phyloP scores from a whole-genome alignment of 2,113 vertebrate genomes.

The Varanus komodoensis region DNA sequence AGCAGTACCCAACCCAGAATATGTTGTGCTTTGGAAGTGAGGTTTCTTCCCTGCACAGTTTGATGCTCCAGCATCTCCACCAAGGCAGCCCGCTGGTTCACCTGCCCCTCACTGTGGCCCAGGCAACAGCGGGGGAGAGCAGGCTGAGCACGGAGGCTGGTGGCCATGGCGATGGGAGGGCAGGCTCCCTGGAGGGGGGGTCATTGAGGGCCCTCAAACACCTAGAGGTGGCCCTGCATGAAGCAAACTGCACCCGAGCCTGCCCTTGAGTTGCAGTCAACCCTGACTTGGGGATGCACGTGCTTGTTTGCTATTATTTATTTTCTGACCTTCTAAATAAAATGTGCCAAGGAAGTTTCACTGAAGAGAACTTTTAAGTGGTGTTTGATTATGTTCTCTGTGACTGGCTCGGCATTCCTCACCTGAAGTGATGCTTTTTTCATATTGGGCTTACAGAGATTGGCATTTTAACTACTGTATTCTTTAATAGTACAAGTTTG shows the following conservation, averaged over 20 bases:
- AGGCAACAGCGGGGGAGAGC: too few relatives aligned
- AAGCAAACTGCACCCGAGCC: not conserved
- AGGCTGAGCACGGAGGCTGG: too few relatives aligned
- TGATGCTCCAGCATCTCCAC: too few relatives aligned
- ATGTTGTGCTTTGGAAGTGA: not conserved
- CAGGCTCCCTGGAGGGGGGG: too few relatives aligned
- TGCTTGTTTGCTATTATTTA: not conserved
- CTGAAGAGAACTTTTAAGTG: not conserved
- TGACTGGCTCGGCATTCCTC: not conserved
- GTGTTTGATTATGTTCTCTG: not conserved
- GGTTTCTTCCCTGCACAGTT: not conserved
- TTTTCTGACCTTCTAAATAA: not conserved
- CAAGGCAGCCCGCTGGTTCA: too few relatives aligned
- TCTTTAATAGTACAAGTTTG: not conserved
- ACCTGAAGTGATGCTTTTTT: not conserved
- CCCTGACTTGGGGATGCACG: not conserved
- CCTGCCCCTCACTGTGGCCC: too few relatives aligned
- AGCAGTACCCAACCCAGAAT: not conserved
- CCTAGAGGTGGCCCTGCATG: too few relatives aligned
- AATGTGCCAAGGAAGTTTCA: not conserved
- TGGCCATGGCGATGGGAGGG: too few relatives aligned
- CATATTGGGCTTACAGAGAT: not conserved
- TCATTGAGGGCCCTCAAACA: too few relatives aligned
- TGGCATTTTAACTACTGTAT: not conserved
- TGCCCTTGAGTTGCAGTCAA: not conserved